Conservation (phyloP, 2,113 vertebrate species). For the Chinchilla lanigera region DNA sequence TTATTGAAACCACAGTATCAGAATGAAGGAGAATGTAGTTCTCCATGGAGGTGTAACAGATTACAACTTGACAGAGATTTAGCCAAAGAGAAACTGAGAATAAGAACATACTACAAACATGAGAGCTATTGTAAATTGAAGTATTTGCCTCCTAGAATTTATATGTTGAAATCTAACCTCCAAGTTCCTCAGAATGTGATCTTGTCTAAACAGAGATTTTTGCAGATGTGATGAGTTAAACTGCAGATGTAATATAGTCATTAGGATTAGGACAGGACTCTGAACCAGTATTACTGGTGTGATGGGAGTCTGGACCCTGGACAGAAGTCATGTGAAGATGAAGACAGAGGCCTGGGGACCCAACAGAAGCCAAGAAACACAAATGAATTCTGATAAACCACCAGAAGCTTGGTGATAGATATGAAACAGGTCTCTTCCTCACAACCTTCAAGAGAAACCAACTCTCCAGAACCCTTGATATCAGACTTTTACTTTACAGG, state of each 20-base stretch:
- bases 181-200: neutral
- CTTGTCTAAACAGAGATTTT: neutral
- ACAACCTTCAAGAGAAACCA: neutral
- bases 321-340: neutral
- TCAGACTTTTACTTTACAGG: neutral
- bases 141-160: neutral
- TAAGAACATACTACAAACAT: neutral
- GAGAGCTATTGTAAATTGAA: neutral
- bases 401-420: neutral
- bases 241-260: neutral
- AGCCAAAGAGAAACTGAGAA: neutral
- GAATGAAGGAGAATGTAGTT: neutral
- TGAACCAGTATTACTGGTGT: neutral
- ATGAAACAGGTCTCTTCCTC: neutral
- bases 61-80: neutral
- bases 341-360: neutral
- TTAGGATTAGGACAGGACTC: neutral
- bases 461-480: fast-evolving
- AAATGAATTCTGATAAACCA: neutral
- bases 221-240: neutral
- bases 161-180: neutral
- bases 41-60: neutral
- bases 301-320: neutral
- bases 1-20: neutral
- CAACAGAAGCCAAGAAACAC: neutral